phyloP scores from a whole-genome alignment of 2,113 vertebrate genomes.

The Ochotona princeps region DNA sequence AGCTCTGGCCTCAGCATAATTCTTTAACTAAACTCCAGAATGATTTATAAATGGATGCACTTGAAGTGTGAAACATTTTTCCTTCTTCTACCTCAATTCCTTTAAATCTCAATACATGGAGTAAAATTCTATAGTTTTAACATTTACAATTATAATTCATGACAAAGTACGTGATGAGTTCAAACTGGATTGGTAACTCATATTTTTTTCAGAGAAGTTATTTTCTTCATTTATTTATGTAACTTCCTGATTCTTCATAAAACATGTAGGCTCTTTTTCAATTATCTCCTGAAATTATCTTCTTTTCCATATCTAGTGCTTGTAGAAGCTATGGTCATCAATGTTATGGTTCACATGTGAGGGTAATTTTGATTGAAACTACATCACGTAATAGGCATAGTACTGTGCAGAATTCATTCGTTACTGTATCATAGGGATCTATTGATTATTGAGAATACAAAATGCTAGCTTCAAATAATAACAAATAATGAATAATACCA shows the following conservation, averaged over 20 bases:
- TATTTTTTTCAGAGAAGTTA: neutral
- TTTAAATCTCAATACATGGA: slow-evolving; percentile 1
- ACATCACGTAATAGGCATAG: neutral
- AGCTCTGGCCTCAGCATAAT: neutral
- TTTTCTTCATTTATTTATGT: neutral
- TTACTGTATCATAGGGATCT: neutral
- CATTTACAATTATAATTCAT: neutral
- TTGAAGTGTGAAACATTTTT: neutral
- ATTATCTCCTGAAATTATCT: neutral
- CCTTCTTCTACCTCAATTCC: neutral
- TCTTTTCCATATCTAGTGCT: neutral
- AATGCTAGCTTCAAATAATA: too few species aligned
- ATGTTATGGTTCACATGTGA: neutral
- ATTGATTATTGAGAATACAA: too few species aligned
- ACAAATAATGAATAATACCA: too few species aligned
- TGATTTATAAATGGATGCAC: neutral
- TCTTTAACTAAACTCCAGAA: neutral
- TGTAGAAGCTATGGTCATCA: neutral
- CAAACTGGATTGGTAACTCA: neutral
- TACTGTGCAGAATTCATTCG: neutral
- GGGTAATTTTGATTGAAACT: neutral
- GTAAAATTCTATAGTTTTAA: neutral
- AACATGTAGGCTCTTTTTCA: neutral
- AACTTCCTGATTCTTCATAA: neutral
- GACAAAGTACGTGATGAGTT: neutral